phyloP scores from a whole-genome alignment of 2,113 vertebrate genomes.

The Sphaerodactylus townsendi region DNA sequence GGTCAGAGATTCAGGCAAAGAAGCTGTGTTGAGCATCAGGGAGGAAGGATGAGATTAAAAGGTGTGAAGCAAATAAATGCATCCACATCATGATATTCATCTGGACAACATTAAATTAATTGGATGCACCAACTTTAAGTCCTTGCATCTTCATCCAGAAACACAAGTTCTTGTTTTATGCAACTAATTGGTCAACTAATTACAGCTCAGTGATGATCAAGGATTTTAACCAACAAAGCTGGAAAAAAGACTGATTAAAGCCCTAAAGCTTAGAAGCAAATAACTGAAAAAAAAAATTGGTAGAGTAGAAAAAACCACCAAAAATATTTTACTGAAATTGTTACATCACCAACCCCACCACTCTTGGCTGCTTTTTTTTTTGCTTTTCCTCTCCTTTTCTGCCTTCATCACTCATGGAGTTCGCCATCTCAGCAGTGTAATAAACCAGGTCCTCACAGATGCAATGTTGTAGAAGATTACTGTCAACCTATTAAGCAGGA shows the following conservation, averaged over 20 bases:
- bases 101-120: background rate
- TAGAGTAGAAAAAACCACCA: background rate
- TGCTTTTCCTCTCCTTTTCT: background rate
- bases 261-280: background rate
- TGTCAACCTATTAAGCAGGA: background rate
- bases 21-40: no score
- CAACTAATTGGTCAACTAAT: background rate
- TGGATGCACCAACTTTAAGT: background rate
- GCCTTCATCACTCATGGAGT: background rate
- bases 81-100: background rate
- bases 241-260: background rate
- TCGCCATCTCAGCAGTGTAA: accelerated
- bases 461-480: background rate
- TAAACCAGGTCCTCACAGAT: background rate
- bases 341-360: background rate
- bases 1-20: no score
- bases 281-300: background rate
- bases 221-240: background rate
- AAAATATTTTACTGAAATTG: background rate
- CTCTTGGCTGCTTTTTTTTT: background rate
- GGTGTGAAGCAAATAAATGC: no score
- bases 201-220: background rate
- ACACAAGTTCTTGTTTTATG: background rate
- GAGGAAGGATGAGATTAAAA: no score
- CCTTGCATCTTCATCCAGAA: background rate